Base-by-base conservation (phyloP, 2,797 vertebrate species). In the Philypnodon macrostomus region DNA sequence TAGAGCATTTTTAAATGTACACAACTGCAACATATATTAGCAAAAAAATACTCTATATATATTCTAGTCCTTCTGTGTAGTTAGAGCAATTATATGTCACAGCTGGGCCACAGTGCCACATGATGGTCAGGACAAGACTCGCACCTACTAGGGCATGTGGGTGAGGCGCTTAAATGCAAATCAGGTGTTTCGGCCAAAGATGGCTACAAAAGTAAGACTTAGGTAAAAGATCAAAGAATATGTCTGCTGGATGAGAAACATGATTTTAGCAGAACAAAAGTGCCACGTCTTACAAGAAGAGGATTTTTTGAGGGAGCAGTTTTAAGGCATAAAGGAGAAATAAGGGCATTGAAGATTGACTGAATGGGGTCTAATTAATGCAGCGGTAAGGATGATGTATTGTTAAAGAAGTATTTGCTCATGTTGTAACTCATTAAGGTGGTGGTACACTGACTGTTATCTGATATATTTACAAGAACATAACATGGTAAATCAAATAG, bases 61-160 rank as follows among this genome's bases (percentile, higher is more conserved):
- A 77, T 80, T 77, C 60, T 73, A 50, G 53, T 19, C 36, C 51
- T 42, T 5, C 1, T 44, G 41, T 10, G 9, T 30, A 70, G 45
- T 44, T 31, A 70, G 56, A 36, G 34, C n/a, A 57, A 45, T 45
- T 51, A 38, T 41, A 42, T 1, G 47, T 54, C 67, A 81, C 27
- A 55, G 58, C 57, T 85, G 52, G 76, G 70, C 81, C 60, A 83
- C 83, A 87, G 77, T 75, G 86, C 84, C 87, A 84, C 84, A 75
- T 70, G 39, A 85, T 89, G 89, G 87, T 51, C 58, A 85, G 64
- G 49, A 81, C 48, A 69, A 49, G 60, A 73, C 74, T 58, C 58
- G 24, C 70, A 65, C 32, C 42, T 49, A 37, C 33, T 39, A 35
- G 21, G 32, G 2, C 4, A 50, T 38, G 19, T 26, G 13, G 11